A percentile compares a stretch with the other conserved stretches of the same genome.
These are phyloP conservation scores for Mesocentrotus franciscanus DNA, from an alignment of 53 echinoderm and acorn worm genomes.

Conservation along the genomic window DNA sequence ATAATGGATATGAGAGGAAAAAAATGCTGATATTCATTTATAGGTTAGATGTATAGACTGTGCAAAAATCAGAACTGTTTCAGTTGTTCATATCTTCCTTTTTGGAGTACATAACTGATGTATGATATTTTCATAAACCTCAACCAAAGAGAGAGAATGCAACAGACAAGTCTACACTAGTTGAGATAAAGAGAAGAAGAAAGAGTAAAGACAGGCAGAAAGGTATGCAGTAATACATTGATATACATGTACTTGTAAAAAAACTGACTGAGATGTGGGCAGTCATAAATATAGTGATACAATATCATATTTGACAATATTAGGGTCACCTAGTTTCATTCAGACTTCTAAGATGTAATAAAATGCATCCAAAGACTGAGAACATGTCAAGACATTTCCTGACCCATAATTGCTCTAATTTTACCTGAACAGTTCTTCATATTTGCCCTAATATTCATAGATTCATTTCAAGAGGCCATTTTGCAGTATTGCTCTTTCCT, in stretches of 20 bases:
- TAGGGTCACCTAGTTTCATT: slow-evolving; percentile 28
- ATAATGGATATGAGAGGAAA: no score
- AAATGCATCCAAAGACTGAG: neutral
- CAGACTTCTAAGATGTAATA: neutral
- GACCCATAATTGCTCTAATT: slow-evolving; percentile 61
- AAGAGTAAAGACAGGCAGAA: neutral
- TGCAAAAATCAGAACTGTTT: neutral
- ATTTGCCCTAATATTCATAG: slow-evolving; percentile 59
- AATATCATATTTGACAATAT: slow-evolving; percentile 11
- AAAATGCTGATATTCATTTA: neutral
- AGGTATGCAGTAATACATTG: neutral
- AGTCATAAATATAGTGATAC: neutral
- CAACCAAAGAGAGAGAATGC: neutral
- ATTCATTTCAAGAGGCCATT: slow-evolving; percentile 33
- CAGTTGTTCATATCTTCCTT: no score
- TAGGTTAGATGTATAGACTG: neutral
- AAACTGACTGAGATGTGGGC: neutral
- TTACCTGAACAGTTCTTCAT: slow-evolving; percentile 5
- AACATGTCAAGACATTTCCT: slow-evolving; percentile 59
- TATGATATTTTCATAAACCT: no score
- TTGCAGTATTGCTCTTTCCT: neutral
- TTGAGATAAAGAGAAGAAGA: neutral
- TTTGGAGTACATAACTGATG: no score
- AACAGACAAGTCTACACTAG: neutral
- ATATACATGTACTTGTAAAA: neutral